A percentile compares a stretch with the other conserved stretches of the same genome.
These are phyloP conservation scores for Enteromius radiatus DNA, from an alignment of 2,797 vertebrate genomes.

Conservation along the genomic window DNA sequence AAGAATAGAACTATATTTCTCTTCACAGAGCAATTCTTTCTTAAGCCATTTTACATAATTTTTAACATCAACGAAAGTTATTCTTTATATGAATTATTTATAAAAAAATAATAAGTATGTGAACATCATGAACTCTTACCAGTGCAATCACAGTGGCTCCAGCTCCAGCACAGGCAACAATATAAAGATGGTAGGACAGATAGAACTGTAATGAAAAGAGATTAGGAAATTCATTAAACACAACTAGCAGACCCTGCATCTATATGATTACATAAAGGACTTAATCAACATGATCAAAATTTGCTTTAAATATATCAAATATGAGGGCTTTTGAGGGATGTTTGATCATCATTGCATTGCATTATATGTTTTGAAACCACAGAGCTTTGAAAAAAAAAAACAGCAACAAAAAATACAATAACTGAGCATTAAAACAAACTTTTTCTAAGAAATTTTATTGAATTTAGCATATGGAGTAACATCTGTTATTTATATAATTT, in stretches of 20 bases:
- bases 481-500: background rate
- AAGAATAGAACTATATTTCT: background rate
- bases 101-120: background rate
- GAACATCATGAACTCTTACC: conserved; percentile 80
- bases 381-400: background rate
- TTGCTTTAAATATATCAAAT: background rate
- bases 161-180: conserved; percentile 95
- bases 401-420: no score
- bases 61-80: conserved; percentile 1
- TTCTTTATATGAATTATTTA: background rate
- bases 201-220: conserved; percentile 86
- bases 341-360: background rate
- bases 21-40: background rate
- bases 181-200: conserved; percentile 98
- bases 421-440: background rate
- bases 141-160: conserved; percentile 95
- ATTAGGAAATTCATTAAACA: conserved; percentile 17
- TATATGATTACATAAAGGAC: background rate
- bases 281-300: background rate
- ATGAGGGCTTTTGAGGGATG: background rate
- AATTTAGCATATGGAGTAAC: background rate
- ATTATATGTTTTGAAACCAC: background rate
- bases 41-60: background rate
- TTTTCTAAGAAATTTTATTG: background rate
- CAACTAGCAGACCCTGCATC: background rate